These are phyloP conservation scores for Boulengeromyrus knoepffleri DNA, from an alignment of 2,113 vertebrate species.

Conservation along the genomic window DNA sequence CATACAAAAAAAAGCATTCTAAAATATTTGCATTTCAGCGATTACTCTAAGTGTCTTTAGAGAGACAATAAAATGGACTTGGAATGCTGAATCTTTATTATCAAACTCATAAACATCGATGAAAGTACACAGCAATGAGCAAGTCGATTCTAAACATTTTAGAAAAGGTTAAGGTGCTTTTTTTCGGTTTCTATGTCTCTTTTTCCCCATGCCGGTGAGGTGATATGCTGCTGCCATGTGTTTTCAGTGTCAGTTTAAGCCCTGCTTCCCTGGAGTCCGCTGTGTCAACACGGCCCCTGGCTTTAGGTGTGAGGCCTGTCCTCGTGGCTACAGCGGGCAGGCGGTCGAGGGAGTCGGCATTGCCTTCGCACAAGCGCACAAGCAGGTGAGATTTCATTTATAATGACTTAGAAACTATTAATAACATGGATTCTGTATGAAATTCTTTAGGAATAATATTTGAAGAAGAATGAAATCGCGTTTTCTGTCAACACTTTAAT, in stretches of 20 bases:
- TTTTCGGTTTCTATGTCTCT: not conserved
- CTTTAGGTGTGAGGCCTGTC: conserved; percentile 85
- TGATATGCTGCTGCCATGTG: not conserved
- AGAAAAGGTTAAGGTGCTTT: not conserved
- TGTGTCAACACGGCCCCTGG: conserved; percentile 85
- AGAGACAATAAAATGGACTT: not conserved
- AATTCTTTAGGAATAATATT: not conserved
- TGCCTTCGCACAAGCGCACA: conserved; percentile 76
- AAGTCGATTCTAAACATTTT: not conserved
- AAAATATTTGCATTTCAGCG: not conserved
- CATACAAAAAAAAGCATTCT: not conserved
- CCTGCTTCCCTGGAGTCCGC: conserved; percentile 87
- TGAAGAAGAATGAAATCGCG: not conserved
- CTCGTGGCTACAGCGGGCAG: conserved; percentile 74
- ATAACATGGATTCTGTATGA: not conserved
- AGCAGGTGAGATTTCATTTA: conserved; percentile 67
- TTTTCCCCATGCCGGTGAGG: not conserved
- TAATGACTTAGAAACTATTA: not conserved
- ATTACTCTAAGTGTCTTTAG: not conserved
- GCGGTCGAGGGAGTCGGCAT: conserved; percentile 73
- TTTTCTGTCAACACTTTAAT: not conserved
- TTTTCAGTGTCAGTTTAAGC: conserved; percentile 82
- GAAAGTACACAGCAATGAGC: not conserved
- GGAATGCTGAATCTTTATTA: not conserved
- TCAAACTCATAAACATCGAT: not conserved